Evolutionary conservation across 2,888 invertebrate genomes (phyloP).

Genomic region (Polydrusus pterygomalis): DNA sequence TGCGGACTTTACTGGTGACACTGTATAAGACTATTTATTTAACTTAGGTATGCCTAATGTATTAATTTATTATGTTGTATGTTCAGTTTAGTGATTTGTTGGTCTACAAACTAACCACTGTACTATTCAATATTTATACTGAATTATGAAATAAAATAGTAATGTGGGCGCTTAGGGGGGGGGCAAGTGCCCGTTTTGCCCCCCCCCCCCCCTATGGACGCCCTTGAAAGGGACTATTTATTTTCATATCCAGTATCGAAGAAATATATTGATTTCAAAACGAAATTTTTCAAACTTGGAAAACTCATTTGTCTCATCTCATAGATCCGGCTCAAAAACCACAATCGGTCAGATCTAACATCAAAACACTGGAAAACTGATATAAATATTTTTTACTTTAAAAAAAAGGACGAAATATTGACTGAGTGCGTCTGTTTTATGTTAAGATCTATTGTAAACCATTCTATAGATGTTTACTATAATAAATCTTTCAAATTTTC

Average conservation of each 20-base stretch:
- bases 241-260: background rate
- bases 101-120: no score
- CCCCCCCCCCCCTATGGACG: no score
- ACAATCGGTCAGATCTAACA: background rate
- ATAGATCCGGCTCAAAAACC: conserved; percentile 1
- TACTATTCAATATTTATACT: no score
- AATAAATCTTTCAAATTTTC: background rate
- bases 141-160: no score
- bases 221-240: no score
- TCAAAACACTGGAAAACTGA: conserved; percentile 2
- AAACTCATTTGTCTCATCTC: background rate
- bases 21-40: no score
- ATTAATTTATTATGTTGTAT: no score
- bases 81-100: no score
- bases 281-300: background rate
- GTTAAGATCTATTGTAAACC: background rate
- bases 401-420: background rate
- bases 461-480: background rate
- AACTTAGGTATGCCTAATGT: no score
- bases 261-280: background rate
- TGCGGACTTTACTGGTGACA: no score
- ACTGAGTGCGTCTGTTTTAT: background rate
- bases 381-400: conserved; percentile 6
- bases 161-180: no score
- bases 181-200: no score